Base-by-base conservation (phyloP, 1,140 invertebrate species). In the Mizuhopecten yessoensis region DNA sequence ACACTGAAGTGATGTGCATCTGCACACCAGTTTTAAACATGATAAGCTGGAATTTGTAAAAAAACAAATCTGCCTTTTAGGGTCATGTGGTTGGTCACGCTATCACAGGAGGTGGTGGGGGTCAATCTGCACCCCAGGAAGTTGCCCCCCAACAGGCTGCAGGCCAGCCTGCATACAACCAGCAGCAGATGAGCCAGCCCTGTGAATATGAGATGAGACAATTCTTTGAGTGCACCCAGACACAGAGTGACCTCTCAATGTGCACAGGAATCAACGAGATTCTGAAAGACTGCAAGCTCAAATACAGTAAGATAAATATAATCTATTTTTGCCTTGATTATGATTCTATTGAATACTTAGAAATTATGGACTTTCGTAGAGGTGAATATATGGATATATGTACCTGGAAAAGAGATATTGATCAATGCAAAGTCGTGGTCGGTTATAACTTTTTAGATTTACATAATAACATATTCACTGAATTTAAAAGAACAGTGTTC, bases 151-250 rank as follows among this genome's bases (percentile, higher is more conserved):
- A 90, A 33, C 93, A 93, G 42, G 90, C 88, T 33, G 87, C 91
- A 9, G 87, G 92, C n/a, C 93, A 93, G 29, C 45, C 57, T 2
- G 88, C 86, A 33, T 90, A 94, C 39, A 90, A 94, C 75, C 93
- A 95, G 87, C 93, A 95, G 87, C 89, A 94, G 33, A 87, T 93
- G 23, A 36, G 75, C 11, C 94, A 94, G 34, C 95, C 96, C 10
- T 97, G 97, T 93, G 94, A 96, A 90, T 95, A 94, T 87, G 96
- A 97, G 91, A 94, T 97, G 36, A 94, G 96, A 89, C 96, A 97
- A 90, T 97, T 97, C 92, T 89, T 97, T 23, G 94, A 97, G 36
- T 97, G 97, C 92, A 94, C 96, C 20, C 95, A 96, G 75, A 95
- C 90, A 33, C 95, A 96, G 88, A 86, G 92, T 34, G 96, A 96